Base-by-base conservation (phyloP, 2,797 vertebrate genomes). In the Botia kubotai region DNA sequence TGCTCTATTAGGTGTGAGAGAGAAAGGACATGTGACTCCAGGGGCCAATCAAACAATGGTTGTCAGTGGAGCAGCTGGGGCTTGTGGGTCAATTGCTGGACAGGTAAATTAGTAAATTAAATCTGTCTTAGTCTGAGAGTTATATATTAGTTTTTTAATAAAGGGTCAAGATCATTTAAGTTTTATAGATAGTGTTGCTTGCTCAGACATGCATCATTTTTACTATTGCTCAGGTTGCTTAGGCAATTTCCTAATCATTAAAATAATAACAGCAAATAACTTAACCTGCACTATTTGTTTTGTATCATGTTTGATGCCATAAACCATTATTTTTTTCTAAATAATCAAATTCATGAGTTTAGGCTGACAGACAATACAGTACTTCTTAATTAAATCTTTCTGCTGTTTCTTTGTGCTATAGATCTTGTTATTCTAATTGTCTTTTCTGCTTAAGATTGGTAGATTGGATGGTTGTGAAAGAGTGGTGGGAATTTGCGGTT, bases 401-500 rank as follows among this genome's bases (percentile, higher is more conserved):
- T 50, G 13, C 6, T 72, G 21, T 12, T 5, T 69, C 43, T 75
- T 63, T 71, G 60, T 7, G 19, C 60, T 33, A 23, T 66, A 12
- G 60, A 4, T 21, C 16, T 1, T 46, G 16, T 57, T 6, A 60
- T 43, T 57, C 3, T 6, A 29, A 21, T 2, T 12, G 17, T 53
- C 14, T 29, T 11, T 48, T 14, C 19, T 84, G 43, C 70, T 33
- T 60, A 84, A 98, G 97, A 96, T 98, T 48, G 97, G 94, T 76
- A 92, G 84, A 21, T 89, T 98, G 82, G 95, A 97, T 17, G 97
- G 97, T 58, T 98, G 97, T 86, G 91, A 90, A 75, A 94, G 90
- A 88, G 95, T 98, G 68, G 94, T 98, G 23, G 97, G 98, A 46
- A 96, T 98, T n/a, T 97, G 97, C 83, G 97, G 97, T 74, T 95